Base-by-base conservation (phyloP, 2,888 invertebrate genomes). In the Sycophila texana region DNA sequence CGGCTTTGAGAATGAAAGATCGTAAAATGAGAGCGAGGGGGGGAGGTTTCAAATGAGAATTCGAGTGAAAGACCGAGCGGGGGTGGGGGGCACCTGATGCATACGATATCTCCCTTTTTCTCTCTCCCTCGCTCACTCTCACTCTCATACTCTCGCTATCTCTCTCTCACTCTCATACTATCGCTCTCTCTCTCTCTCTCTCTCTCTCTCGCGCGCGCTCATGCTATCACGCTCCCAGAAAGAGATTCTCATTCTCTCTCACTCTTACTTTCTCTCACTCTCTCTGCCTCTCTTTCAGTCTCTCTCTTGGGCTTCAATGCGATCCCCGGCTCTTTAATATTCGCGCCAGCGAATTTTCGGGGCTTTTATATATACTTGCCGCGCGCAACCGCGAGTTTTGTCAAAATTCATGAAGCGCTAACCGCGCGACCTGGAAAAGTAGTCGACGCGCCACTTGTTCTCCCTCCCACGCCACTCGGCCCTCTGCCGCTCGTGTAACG, bases 331-430 rank as follows among this genome's bases (percentile, higher is more conserved):
- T 63, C 58, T 76, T 75, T 76, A 80, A 80, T 77, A 77, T 74
- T 74, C 80, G 70, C 71, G 49, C 76, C 72, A n/a, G 65, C 73
- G 63, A 77, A 71, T 65, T 80, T 80, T 74, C 57, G 65, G 55
- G 20, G 71, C 74, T 71, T 79, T 76, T 63, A 76, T 73, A 76
- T 73, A 49, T 71, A 66, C 39, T 39, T 7, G 39, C 39, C 39
- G 39, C 39, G 39, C 39, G 39, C 66, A 71, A 65, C 22, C 73
- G 51, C 57, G 73, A 79, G 74, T 77, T 77, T 77, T 72, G 72
- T 77, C 77, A 77, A 77, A 77, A 77, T 77, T 77, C 77, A 73
- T 73, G 77, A 77, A 72, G 71, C 72, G 39, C 76, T 77, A 77
- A 77, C 63, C 71, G 47, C 26, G 49, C 47, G 65, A 57, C 49